Evolutionary conservation across 2,797 vertebrate species (phyloP), one percentile per base, ranked within the genome.

Genomic region (Serranus cabrilla): DNA sequence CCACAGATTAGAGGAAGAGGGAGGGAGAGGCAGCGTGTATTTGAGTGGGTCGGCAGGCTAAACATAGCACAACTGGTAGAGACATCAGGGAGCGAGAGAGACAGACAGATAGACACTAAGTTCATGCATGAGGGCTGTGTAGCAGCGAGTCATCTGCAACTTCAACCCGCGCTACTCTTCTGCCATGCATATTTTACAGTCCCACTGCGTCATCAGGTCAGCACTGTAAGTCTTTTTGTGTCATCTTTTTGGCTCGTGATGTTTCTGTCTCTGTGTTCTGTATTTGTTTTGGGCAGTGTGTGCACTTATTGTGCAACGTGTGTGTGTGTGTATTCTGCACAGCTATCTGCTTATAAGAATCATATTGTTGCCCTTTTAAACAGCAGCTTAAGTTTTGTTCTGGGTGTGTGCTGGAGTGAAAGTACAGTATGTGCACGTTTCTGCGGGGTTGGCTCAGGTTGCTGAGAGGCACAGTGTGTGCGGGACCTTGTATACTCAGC

Each of bases 131-230:
- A 71, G n/a, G 54, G 55, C 77, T 39, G 69, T 31, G 37, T 2
- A 45, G 70, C 75, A 52, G 60, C 76, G 11, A 16, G 34, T 57
- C 43, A 69, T 71, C 80, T 82, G 78, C 70, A 58, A 51, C 74
- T 71, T 69, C 56, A 20, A 42, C 89, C 65, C 25, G 47, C 52
- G 39, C 56, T 9, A 8, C 80, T 82, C 14, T 18, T 74, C 62
- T 17, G 61, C 65, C 67, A 91, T 94, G 92, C 90, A 93, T 81
- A 93, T 94, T 73, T 91, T 93, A 70, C 91, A 89, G 52, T 86
- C 90, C 31, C 88, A 80, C 85, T 92, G 91, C 74, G 46, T 91
- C 86, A 84, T 93, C 84, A 85, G 89, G 87, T 93, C 88, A 81
- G 91, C 59, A 4, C 64, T 76, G n/a, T 77, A 71, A 81, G 65